Percentiles rank a stretch among this genome's conserved stretches.
phyloP scores from a whole-genome alignment of 2,113 vertebrate genomes.

The Sardina pilchardus region DNA sequence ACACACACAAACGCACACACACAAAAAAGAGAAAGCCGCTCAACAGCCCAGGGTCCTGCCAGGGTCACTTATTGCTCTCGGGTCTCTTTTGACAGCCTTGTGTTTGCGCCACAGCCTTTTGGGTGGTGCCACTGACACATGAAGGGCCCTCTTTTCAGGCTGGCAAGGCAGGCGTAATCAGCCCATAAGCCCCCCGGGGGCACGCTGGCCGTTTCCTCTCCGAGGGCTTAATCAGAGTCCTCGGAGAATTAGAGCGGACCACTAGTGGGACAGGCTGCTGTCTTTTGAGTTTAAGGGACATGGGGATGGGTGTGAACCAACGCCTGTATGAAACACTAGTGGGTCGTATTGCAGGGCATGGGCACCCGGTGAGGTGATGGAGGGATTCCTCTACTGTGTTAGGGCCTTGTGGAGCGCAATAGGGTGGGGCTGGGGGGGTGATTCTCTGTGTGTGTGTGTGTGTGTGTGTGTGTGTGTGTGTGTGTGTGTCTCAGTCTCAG shows the following conservation, averaged over 20 bases:
- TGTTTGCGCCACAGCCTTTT: neutral
- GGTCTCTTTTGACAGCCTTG: neutral
- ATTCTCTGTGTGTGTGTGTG: no score
- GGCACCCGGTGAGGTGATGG: no score
- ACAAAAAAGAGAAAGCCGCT: neutral
- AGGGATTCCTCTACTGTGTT: no score
- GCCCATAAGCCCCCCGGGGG: neutral
- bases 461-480: no score
- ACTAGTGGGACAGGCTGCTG: neutral
- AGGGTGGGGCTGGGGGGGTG: no score
- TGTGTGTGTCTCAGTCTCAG: no score
- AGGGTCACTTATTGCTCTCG: neutral
- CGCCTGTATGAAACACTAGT: no score
- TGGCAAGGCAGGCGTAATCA: neutral
- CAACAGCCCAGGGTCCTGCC: neutral
- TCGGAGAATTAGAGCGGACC: neutral
- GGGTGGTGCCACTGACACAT: neutral
- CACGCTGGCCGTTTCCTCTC: neutral
- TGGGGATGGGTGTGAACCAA: no score
- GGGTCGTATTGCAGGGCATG: neutral
- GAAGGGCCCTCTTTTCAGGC: neutral
- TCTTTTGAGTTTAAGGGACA: no score
- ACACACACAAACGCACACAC: no score
- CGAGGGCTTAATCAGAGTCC: neutral
- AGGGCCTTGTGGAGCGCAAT: no score